phyloP scores from a whole-genome alignment of 1,140 invertebrate species.

The Choristoneura fumiferana region DNA sequence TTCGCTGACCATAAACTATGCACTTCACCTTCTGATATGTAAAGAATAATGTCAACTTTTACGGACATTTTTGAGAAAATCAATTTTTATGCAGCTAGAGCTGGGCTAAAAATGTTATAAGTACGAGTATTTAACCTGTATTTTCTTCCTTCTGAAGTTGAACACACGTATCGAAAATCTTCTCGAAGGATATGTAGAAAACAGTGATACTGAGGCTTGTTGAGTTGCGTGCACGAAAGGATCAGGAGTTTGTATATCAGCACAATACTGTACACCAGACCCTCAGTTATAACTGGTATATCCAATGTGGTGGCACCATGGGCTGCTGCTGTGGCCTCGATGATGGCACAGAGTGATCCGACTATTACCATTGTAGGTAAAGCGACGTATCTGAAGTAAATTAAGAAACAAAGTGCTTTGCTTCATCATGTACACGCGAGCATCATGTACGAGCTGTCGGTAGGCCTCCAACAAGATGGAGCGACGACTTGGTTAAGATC shows the following conservation, averaged over 20 bases:
- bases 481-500: too few species aligned
- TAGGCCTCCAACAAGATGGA: too few species aligned
- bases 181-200: conserved; percentile 37
- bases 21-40: too few species aligned
- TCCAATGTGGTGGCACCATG: conserved; percentile 38
- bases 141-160: conserved; percentile 34
- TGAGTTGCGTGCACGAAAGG: conserved; percentile 34
- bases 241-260: conserved; percentile 44
- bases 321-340: conserved; percentile 26
- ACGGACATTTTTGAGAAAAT: too few species aligned
- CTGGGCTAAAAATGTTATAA: too few species aligned
- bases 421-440: too few species aligned
- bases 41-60: too few species aligned
- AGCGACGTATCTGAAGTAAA: conserved; percentile 34
- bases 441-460: too few species aligned
- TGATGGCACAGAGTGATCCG: conserved; percentile 21
- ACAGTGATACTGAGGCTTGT: conserved; percentile 37
- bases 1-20: too few species aligned
- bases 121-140: conserved; percentile 43
- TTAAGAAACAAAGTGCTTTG: too few species aligned
- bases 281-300: conserved; percentile 44
- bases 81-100: too few species aligned
- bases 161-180: conserved; percentile 48
- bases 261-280: conserved; percentile 42
- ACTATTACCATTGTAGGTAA: conserved; percentile 29